phyloP scores from a whole-genome alignment of 2,888 invertebrate genomes.

The Lasioglossum leucozonium region DNA sequence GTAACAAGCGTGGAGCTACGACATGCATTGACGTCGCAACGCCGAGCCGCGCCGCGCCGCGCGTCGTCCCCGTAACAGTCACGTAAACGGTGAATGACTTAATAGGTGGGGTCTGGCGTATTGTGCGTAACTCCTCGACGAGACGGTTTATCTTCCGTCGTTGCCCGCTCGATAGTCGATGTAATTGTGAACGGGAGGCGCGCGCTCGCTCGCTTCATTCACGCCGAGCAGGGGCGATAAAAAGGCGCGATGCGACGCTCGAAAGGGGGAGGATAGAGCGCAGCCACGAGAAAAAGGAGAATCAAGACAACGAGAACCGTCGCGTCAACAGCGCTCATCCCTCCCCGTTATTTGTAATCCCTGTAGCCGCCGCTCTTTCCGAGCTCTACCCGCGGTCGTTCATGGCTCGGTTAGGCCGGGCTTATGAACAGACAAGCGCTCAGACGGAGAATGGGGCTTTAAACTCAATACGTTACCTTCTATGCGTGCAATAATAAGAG shows the following conservation, averaged over 20 bases:
- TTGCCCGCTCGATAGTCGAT: conserved; percentile 31
- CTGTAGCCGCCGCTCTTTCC: background rate
- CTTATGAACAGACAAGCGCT: background rate
- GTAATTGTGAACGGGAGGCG: conserved; percentile 29
- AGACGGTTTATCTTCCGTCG: conserved; percentile 30
- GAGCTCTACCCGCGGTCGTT: background rate
- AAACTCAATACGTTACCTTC: background rate
- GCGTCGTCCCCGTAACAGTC: conserved; percentile 30
- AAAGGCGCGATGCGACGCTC: background rate
- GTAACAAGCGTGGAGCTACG: conserved; percentile 22
- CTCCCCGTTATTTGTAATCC: conserved; percentile 73
- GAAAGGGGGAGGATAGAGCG: background rate
- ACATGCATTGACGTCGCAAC: conserved; percentile 35
- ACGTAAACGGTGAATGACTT: conserved; percentile 44
- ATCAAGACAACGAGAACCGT: background rate
- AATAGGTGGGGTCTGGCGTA: conserved; percentile 15
- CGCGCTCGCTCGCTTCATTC: conserved; percentile 12
- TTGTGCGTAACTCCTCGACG: conserved; percentile 18
- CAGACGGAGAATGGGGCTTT: background rate
- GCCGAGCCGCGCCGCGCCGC: no score
- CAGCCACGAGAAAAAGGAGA: conserved; percentile 30
- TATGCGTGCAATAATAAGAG: background rate
- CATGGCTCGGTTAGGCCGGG: background rate
- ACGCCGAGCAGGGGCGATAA: conserved; percentile 10
- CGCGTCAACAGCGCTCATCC: conserved; percentile 61